These are phyloP conservation scores for Emydura subglobosa DNA, from an alignment of 2,113 vertebrate species.

Conservation along the genomic window DNA sequence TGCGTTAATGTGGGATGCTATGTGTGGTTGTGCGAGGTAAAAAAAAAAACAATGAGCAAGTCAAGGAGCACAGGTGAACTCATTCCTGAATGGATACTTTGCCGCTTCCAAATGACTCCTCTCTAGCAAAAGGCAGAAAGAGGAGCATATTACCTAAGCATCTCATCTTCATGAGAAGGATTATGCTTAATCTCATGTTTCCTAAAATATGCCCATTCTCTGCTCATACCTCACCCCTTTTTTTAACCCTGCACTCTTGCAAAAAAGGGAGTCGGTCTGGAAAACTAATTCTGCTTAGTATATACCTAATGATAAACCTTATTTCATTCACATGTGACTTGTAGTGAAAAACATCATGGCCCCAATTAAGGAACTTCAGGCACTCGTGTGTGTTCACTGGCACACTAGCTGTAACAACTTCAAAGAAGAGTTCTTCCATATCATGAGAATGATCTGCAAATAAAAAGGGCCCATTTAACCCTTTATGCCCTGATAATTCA, in stretches of 20 bases:
- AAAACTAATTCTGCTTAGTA: neutral
- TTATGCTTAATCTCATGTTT: neutral
- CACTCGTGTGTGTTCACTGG: neutral
- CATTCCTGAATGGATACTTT: neutral
- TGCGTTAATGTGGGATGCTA: neutral
- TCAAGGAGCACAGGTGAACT: neutral
- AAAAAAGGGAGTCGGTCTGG: fast-evolving
- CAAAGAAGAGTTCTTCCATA: neutral
- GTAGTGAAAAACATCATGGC: neutral
- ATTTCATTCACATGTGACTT: neutral
- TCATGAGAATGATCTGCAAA: neutral
- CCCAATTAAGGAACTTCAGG: neutral
- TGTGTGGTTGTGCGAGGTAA: neutral
- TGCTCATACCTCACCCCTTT: slow-evolving; percentile 7
- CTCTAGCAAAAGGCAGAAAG: neutral
- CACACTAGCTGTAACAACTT: neutral
- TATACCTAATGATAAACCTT: neutral
- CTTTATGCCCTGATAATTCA: neutral
- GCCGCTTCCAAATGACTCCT: neutral
- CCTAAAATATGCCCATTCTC: slow-evolving; percentile 15
- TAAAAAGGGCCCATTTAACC: neutral
- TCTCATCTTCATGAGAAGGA: slow-evolving; percentile 5
- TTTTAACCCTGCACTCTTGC: neutral
- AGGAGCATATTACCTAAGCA: neutral
- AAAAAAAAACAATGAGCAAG: neutral